These are phyloP conservation scores for Uloborus plumipes DNA, from an alignment of 2,888 invertebrate species.

Conservation along the genomic window DNA sequence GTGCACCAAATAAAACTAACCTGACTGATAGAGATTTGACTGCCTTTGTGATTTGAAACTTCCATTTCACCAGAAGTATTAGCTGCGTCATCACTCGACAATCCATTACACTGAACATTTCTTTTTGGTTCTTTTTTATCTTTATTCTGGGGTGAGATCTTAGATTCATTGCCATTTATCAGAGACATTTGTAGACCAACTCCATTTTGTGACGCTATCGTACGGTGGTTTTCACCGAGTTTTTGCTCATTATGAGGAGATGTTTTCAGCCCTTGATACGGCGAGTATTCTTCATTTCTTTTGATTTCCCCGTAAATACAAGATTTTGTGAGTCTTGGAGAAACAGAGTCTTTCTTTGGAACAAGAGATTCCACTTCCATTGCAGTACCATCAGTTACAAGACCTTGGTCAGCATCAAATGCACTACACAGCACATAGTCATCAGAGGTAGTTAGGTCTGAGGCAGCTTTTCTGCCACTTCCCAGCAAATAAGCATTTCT, in stretches of 20 bases:
- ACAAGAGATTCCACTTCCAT: constrained; percentile 73
- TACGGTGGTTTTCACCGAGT: constrained; percentile 1
- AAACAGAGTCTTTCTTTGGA: constrained; percentile 24
- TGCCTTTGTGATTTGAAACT: constrained; percentile 71
- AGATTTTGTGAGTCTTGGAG: constrained; percentile 49
- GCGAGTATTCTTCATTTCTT: constrained; percentile 11
- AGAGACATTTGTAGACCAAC: constrained; percentile 30
- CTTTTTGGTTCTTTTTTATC: constrained; percentile 41
- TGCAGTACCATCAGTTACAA: constrained; percentile 70
- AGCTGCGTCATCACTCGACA: constrained; percentile 75
- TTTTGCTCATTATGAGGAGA: constrained; percentile 25
- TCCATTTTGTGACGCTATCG: constrained; percentile 33
- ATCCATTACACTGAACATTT: constrained; percentile 30
- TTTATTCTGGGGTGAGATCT: constrained; percentile 16
- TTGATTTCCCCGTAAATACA: constrained; percentile 59
- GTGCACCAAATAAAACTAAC: constrained; percentile 65
- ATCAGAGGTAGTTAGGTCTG: constrained; percentile 68
- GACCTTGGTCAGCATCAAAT: constrained; percentile 66
- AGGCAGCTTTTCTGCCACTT: constrained; percentile 66
- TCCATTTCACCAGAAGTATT: constrained; percentile 74
- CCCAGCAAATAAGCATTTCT: constrained; percentile 71
- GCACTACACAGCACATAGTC: constrained; percentile 70
- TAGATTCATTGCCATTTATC: constrained; percentile 31
- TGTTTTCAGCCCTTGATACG: constrained; percentile 3
- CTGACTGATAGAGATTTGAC: constrained; percentile 85